A percentile compares a stretch with the other conserved stretches of the same genome.
These are phyloP conservation scores for Flexamia atlantica DNA, from an alignment of 2,888 invertebrate genomes.

Conservation along the genomic window DNA sequence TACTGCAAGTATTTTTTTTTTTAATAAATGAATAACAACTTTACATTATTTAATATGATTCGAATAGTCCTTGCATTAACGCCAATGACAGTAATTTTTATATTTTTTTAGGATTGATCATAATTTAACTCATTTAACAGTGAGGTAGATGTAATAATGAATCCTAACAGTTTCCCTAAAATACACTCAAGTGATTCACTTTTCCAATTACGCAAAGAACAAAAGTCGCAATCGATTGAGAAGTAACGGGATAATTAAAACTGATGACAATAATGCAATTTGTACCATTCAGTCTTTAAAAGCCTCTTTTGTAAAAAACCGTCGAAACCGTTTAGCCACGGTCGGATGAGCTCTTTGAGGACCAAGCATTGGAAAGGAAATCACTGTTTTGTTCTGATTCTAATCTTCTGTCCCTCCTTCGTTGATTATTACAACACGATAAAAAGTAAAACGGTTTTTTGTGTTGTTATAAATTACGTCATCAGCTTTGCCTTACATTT, in stretches of 20 bases:
- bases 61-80: too few species aligned
- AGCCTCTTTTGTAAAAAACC: conserved; percentile 55
- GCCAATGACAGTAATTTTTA: too few species aligned
- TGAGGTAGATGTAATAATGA: too few species aligned
- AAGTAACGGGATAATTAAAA: conserved; percentile 8
- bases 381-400: conserved; percentile 59
- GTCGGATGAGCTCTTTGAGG: conserved; percentile 45
- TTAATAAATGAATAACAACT: too few species aligned
- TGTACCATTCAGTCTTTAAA: conserved; percentile 50
- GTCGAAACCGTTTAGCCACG: conserved; percentile 42
- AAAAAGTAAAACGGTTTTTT: conserved; percentile 32
- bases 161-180: not conserved
- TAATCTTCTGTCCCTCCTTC: conserved; percentile 44
- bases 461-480: not conserved
- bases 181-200: not conserved
- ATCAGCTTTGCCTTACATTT: too few species aligned
- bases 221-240: not conserved
- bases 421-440: conserved; percentile 41
- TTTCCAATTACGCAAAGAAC: not conserved
- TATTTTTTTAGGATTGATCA: too few species aligned
- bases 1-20: too few species aligned
- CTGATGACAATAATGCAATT: conserved; percentile 38
- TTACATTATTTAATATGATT: too few species aligned
- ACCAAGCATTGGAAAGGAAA: conserved; percentile 54
- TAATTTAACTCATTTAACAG: too few species aligned